Base-by-base conservation (phyloP, 2,888 invertebrate species). In the Drosophila pseudotakahashii region DNA sequence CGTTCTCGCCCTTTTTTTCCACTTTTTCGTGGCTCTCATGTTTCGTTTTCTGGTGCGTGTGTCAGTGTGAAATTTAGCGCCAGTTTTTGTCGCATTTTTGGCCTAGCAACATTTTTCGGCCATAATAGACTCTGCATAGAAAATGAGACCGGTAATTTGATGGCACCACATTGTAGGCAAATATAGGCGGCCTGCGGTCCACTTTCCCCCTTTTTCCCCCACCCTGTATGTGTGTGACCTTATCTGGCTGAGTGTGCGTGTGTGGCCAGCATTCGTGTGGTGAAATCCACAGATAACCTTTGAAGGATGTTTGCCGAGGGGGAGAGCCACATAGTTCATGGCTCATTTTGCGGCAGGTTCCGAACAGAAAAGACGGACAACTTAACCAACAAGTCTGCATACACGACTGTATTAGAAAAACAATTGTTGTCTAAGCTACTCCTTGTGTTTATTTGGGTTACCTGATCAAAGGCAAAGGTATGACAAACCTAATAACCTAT, bases 101-200 rank as follows among this genome's bases (percentile, higher is more conserved):
- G 39, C 76, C 68, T 66, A 68, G 54, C 77, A 75, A 75, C 78
- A 78, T 70, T 82, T 78, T 52, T 61, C 39, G 54, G 47, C 73
- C 53, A 67, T 86, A 86, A 82, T 83, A 86, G 86, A 86, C 87
- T 82, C 76, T 80, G 84, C 84, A 78, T 80, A 75, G 81, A 80
- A 83, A 82, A 82, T 86, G 82, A 86, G 86, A 74, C 78, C 74
- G 72, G 83, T 82, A 85, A 83, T 86, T 86, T 83, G 84, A 85
- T 83, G 78, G 75, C 77, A 83, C 78, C 77, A 80, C 85, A 86
- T 82, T 85, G 75, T 73, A 69, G 61, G 77, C 81, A 68, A 80
- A 82, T 83, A 78, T 80, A 78, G 81, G 59, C 75, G 63, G 76
- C 63, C 85, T 79, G 77, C 60, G 82, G 85, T 77, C 57, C 44